These are phyloP conservation scores for Anhinga rufa DNA, from an alignment of 2,113 vertebrate species.

Conservation along the genomic window DNA sequence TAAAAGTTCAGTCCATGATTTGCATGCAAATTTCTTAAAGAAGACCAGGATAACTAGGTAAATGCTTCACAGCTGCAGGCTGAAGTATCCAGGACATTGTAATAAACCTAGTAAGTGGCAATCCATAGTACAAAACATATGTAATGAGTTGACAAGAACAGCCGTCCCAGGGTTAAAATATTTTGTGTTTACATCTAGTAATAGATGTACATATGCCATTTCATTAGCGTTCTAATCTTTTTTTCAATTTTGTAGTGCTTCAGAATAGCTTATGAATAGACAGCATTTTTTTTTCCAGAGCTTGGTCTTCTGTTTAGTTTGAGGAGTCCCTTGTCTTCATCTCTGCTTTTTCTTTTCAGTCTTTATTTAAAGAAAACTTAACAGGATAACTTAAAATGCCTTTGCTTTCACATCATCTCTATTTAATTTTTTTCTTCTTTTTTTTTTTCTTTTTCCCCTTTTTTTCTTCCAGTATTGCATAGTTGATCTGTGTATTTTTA, in stretches of 20 bases:
- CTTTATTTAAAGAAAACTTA: background rate
- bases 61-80: background rate
- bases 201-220: background rate
- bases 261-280: background rate
- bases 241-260: background rate
- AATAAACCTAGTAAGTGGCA: background rate
- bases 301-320: background rate
- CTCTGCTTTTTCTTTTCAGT: too few relatives aligned
- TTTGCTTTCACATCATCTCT: background rate
- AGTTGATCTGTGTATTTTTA: background rate
- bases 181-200: background rate
- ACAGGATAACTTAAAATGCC: background rate
- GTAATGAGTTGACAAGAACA: background rate
- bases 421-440: background rate
- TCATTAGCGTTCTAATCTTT: background rate
- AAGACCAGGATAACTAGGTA: background rate
- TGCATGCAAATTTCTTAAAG: background rate
- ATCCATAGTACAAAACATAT: background rate
- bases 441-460: background rate
- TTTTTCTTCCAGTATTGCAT: background rate
- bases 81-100: background rate
- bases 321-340: background rate
- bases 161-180: background rate
- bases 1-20: background rate
- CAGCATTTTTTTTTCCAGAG: background rate